phyloP scores from a whole-genome alignment of 2,797 vertebrate genomes.

The Agapornis canus region DNA sequence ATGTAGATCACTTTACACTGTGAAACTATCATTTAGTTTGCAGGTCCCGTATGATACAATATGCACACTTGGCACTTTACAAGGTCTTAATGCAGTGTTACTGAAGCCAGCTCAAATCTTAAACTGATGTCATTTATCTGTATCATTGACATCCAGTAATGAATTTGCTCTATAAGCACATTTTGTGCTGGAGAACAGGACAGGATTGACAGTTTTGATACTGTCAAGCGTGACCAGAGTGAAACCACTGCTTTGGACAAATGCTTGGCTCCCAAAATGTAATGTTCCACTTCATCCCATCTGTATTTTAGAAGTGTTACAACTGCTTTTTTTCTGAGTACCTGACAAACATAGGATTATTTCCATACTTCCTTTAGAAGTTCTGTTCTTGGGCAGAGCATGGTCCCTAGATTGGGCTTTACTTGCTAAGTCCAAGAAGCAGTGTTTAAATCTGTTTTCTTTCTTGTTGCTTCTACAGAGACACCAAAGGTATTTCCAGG shows the following conservation, averaged over 20 bases:
- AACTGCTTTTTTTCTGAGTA: not conserved
- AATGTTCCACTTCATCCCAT: not conserved
- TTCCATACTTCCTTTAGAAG: not conserved
- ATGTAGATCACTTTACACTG: not conserved
- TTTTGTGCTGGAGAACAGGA: not conserved
- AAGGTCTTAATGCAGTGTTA: not conserved
- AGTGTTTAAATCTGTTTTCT: not conserved
- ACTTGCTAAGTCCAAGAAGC: not conserved
- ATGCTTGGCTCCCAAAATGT: not conserved
- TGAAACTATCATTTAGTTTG: not conserved
- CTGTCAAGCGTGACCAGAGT: not conserved
- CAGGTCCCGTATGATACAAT: not conserved
- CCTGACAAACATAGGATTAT: not conserved
- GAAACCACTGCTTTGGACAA: not conserved
- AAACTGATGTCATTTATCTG: not conserved
- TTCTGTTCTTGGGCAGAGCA: not conserved
- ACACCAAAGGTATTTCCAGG: not conserved
- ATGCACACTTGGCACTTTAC: not conserved
- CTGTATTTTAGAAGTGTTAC: not conserved
- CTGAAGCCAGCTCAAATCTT: not conserved
- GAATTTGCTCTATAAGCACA: not conserved
- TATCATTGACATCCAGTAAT: not conserved
- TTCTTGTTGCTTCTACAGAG: not conserved
- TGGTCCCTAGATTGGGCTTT: not conserved
- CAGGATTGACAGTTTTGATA: accelerated